Conservation (phyloP, 2,113 vertebrate species). For the Ia io region DNA sequence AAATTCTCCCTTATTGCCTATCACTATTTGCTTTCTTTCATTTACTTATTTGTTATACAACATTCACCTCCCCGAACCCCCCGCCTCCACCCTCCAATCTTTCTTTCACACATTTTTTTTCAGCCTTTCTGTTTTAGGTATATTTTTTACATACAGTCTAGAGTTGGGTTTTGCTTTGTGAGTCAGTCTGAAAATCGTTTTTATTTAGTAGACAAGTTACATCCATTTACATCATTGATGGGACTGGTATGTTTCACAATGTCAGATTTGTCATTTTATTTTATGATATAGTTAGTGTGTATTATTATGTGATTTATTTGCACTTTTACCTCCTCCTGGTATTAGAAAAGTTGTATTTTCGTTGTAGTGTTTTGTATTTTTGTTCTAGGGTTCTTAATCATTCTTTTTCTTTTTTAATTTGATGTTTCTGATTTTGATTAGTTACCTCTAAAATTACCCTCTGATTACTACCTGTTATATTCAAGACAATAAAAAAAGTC, state of each 20-base stretch:
- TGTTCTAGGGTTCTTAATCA: neutral
- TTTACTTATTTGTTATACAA: neutral
- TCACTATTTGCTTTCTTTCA: neutral
- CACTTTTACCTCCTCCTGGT: neutral
- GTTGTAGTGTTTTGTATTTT: neutral
- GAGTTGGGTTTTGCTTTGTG: no score
- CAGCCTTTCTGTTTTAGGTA: neutral
- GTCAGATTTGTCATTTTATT: neutral
- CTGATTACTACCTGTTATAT: neutral
- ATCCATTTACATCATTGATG: neutral
- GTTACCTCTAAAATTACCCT: neutral
- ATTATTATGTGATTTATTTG: neutral
- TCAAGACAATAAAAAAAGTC: neutral
- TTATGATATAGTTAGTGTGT: neutral
- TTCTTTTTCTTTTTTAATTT: neutral
- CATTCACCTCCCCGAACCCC: no score
- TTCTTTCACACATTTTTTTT: neutral
- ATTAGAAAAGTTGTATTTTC: slow-evolving; percentile 2
- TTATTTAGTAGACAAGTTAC: neutral
- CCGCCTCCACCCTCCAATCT: no score
- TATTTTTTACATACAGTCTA: neutral
- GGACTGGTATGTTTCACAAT: neutral
- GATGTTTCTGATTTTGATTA: neutral
- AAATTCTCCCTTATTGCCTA: neutral
- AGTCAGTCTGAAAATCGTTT: neutral